Evolutionary conservation across 2,797 vertebrate genomes (phyloP).

Genomic region (Hozukius guyotensis): DNA sequence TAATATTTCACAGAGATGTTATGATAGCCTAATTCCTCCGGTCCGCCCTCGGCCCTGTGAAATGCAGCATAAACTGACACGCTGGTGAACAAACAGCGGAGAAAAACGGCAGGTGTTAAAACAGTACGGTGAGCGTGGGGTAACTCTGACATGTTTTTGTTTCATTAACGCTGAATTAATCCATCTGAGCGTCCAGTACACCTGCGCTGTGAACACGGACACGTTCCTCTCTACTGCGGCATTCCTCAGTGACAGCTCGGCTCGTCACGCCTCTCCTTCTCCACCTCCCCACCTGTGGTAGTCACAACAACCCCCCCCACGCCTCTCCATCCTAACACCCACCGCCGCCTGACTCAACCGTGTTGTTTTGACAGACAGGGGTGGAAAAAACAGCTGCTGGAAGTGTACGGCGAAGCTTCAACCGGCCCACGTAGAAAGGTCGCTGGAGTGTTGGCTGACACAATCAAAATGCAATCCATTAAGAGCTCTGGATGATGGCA

Average conservation of each 20-base stretch:
- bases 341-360: constrained; percentile 29
- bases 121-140: constrained; percentile 34
- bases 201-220: constrained; percentile 64
- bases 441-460: constrained; percentile 76
- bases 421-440: constrained; percentile 66
- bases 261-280: constrained; percentile 73
- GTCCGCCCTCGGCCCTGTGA: constrained; percentile 41
- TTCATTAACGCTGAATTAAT: constrained; percentile 89
- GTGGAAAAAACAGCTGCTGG: constrained; percentile 84
- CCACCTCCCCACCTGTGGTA: constrained; percentile 80
- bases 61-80: constrained; percentile 56
- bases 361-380: constrained; percentile 86
- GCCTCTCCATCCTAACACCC: constrained; percentile 61
- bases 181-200: constrained; percentile 79
- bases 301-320: constrained; percentile 72
- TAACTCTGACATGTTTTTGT: constrained; percentile 87
- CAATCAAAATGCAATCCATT: constrained; percentile 88
- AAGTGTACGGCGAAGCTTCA: constrained; percentile 61
- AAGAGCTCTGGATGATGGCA: constrained; percentile 82
- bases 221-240: constrained; percentile 58
- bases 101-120: constrained; percentile 69
- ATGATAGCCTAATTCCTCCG: constrained; percentile 65
- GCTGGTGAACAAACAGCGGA: constrained; percentile 47
- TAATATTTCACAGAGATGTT: constrained; percentile 65
- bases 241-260: constrained; percentile 81